Evolutionary conservation across 2,797 vertebrate species (phyloP).

Genomic region (Hozukius guyotensis): DNA sequence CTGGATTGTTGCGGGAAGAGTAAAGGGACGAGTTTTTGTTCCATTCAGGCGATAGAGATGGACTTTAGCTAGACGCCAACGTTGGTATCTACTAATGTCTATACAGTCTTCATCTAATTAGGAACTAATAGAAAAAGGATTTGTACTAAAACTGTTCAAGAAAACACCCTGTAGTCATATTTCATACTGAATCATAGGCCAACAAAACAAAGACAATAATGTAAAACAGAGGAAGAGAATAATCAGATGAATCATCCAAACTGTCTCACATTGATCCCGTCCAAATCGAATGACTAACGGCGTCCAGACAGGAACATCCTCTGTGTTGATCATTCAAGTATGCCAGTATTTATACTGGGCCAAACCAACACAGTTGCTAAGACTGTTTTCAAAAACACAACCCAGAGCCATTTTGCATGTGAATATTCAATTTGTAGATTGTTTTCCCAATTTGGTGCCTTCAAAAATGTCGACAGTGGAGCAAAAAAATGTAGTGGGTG

Average conservation of each 20-base stretch:
- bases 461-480: accelerated
- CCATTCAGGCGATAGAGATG: conserved; percentile 25
- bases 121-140: background rate
- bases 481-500: too few relatives aligned
- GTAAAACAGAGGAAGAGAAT: background rate
- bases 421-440: background rate
- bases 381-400: background rate
- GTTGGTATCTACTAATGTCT: background rate
- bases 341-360: background rate
- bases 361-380: background rate
- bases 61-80: conserved; percentile 5
- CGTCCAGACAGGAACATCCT: background rate
- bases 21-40: conserved; percentile 45
- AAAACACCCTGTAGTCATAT: background rate
- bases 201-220: background rate
- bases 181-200: background rate
- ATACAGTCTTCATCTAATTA: background rate
- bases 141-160: background rate
- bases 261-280: background rate
- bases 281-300: conserved; percentile 1
- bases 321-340: background rate
- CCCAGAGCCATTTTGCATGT: background rate
- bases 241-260: conserved; percentile 20
- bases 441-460: background rate
- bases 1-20: conserved; percentile 48